Evolutionary conservation across 2,888 invertebrate species (phyloP), one percentile per base, ranked within the genome.

Genomic region (Embidobia sp.): DNA sequence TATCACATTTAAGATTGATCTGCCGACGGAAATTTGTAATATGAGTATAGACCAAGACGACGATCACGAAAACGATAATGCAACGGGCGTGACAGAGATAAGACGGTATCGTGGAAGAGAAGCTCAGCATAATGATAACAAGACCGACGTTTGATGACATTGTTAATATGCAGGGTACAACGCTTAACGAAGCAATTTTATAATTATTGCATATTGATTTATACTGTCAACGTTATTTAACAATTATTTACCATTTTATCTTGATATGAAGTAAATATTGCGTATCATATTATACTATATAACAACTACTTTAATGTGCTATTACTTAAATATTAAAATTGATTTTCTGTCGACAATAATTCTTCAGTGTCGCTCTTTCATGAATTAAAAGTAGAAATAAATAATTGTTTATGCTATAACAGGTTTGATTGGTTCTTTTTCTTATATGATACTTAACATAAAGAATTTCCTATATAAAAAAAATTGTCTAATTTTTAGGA

Each of bases 31-130:
- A 78, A 80, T 80, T 73, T 78, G 78, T 74, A 77, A 78, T 69
- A 63, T 57, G 74, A 79, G 66, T 64, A 80, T 79, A 75, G 79
- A 70, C 73, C 76, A 78, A 76, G 80, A 81, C 67, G 75, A 79
- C 82, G 86, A 86, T 84, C 84, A 85, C 81, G 82, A 79, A 80
- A 80, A 82, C 80, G 82, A 86, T 85, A 84, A 85, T 82, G 84
- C 83, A 84, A 83, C 83, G 84, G 72, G 77, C 61, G 72, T 61
- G 77, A 73, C 67, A 35, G 11, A 73, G 69, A 73, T 63, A 69
- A 69, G 55, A 35, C 44, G 1, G 22, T 67, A 44, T 61, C 42
- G 31, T 16, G 16, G 42, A n/a, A 18, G 18, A 55, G 51, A 31
- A 18, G 22, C 46, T 57, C 46, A 11, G 15, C 15, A 11, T 29